phyloP scores from a whole-genome alignment of 2,888 invertebrate genomes.

The Cryptocheilus praepositus region DNA sequence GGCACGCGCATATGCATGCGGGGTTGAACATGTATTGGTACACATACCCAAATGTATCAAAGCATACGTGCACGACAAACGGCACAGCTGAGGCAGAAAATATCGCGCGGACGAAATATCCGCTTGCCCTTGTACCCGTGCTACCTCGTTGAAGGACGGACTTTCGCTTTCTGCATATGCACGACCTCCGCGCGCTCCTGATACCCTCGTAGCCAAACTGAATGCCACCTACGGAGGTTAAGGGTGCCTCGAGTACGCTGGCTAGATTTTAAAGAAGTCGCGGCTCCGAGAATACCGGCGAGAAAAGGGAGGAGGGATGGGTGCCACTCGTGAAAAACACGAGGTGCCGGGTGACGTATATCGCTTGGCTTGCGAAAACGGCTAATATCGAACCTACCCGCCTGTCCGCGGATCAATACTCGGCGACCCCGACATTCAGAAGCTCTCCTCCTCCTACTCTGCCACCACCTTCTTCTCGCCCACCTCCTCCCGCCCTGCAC shows the following conservation, averaged over 20 bases:
- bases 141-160: conserved; percentile 33
- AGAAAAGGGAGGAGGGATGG: conserved; percentile 7
- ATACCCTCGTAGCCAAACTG: conserved; percentile 42
- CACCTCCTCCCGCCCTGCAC: conserved; percentile 60
- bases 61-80: neutral
- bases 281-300: neutral
- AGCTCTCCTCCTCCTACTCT: conserved; percentile 54
- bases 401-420: conserved; percentile 72
- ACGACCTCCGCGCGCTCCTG: conserved; percentile 47
- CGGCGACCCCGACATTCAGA: conserved; percentile 74
- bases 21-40: neutral
- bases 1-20: conserved; percentile 5
- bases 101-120: conserved; percentile 12
- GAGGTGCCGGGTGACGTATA: conserved; percentile 61
- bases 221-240: conserved; percentile 40
- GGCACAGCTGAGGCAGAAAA: neutral
- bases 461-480: conserved; percentile 64
- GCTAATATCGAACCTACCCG: conserved; percentile 69
- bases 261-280: conserved; percentile 4
- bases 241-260: conserved; percentile 14
- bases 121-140: conserved; percentile 16
- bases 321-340: conserved; percentile 29
- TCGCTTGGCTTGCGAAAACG: conserved; percentile 64
- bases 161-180: conserved; percentile 53
- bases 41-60: neutral